Evolutionary conservation across 2,888 invertebrate species (phyloP), one percentile per base, ranked within the genome.

Genomic region (Coenonympha glycerion): DNA sequence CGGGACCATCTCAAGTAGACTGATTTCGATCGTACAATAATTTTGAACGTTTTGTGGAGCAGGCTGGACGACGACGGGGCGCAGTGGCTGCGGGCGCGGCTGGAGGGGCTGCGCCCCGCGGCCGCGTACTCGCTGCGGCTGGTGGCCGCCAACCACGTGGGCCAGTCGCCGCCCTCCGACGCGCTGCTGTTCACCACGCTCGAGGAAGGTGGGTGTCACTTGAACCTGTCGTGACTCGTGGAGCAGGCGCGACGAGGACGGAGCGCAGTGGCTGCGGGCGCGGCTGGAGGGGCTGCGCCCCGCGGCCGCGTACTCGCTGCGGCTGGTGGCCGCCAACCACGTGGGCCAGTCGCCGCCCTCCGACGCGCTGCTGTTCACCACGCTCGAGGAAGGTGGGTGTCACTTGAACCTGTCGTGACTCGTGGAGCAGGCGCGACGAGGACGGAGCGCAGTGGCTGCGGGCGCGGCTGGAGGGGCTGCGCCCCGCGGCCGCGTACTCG

Each of bases 291-390:
- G 88, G 1, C 81, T 93, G 36, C 89, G 89, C 48, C 93, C 94
- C 0, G 92, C 92, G 1, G 89, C 91, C 3, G 88, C 90, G 3
- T 94, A 94, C 69, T 89, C 90, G 28, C 85, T 94, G 60, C 86
- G 93, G 3, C 82, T 93, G 44, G 77, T 90, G 41, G 93, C 93
- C 1, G 87, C 90, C 52, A 94, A 93, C 73, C 89, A 90, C 60
- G 91, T 93, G 13, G 93, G 94, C 9, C 86, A 87, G 40, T 92
- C 94, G 49, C 84, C 89, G n/a, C 90, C 90, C n/a, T 93, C 93
- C 8, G 90, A 91, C 30, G 86, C 89, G 0, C 81, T 91, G 3
- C 84, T 90, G 8, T 91, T 92, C 28, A 90, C 91, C 56, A 93
- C 93, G 1, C 87, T 92, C 53, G 93, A 94, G 71, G 94, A 94